These are phyloP conservation scores for Heliothis peltigera DNA, from an alignment of 2,888 invertebrate genomes.

Conservation along the genomic window DNA sequence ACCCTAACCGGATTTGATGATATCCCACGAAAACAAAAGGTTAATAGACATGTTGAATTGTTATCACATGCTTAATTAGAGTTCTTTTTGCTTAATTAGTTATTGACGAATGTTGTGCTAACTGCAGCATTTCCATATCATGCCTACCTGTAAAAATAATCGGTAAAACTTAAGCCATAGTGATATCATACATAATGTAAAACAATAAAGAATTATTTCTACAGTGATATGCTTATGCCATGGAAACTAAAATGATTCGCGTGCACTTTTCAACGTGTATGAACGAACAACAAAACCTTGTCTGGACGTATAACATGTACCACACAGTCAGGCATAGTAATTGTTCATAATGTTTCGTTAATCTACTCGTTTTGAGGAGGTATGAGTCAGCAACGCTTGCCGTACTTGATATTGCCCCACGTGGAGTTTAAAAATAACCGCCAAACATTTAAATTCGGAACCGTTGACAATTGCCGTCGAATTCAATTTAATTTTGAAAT, in stretches of 20 bases:
- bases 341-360: slow-evolving; percentile 29
- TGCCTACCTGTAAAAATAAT: too few relatives aligned
- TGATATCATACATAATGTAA: background rate
- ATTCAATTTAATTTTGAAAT: slow-evolving; percentile 6
- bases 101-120: too few relatives aligned
- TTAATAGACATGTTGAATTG: too few relatives aligned
- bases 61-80: too few relatives aligned
- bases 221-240: background rate
- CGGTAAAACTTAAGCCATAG: too few relatives aligned
- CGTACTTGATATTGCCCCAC: slow-evolving; percentile 21
- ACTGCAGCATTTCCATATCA: too few relatives aligned
- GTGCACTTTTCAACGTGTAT: slow-evolving; percentile 13
- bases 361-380: slow-evolving; percentile 50
- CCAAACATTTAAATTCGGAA: slow-evolving; percentile 4
- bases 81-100: too few relatives aligned
- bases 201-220: background rate
- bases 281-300: slow-evolving; percentile 38
- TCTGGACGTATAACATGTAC: slow-evolving; percentile 10
- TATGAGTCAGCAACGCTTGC: slow-evolving; percentile 45
- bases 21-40: too few relatives aligned
- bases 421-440: slow-evolving; percentile 33
- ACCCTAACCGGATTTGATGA: too few relatives aligned
- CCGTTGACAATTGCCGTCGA: background rate
- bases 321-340: slow-evolving; percentile 16
- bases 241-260: slow-evolving; percentile 14